Conservation (phyloP, 92 coral and sea anemone species). For the Heteractis magnifica region DNA sequence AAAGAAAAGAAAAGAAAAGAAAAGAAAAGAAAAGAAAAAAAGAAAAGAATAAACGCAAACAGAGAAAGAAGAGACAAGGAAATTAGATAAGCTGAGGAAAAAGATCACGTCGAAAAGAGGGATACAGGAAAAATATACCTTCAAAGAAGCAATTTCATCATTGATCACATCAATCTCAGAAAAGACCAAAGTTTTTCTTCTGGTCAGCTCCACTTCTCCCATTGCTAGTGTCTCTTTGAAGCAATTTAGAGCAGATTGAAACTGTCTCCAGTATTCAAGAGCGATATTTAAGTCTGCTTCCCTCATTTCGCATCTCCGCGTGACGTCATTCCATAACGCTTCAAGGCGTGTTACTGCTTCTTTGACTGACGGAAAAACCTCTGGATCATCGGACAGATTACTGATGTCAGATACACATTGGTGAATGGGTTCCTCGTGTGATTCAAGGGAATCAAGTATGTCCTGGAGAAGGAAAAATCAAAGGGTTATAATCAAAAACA, state of each 20-base stretch:
- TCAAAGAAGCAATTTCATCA: conserved; percentile 54
- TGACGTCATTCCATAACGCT: conserved; percentile 60
- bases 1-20: not conserved
- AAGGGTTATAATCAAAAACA: not conserved
- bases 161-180: conserved; percentile 75
- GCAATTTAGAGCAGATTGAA: conserved; percentile 52
- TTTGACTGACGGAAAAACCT: conserved; percentile 45
- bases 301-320: conserved; percentile 46
- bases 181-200: conserved; percentile 64
- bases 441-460: conserved; percentile 55
- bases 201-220: conserved; percentile 83
- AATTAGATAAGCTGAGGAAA: not conserved
- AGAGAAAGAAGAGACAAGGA: not conserved
- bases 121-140: conserved; percentile 39
- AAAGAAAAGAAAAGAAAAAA: not conserved
- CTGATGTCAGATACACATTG: conserved; percentile 57
- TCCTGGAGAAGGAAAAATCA: conserved; percentile 25
- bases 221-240: conserved; percentile 82
- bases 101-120: not conserved
- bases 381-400: conserved; percentile 48
- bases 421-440: conserved; percentile 62
- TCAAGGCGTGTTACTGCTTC: conserved; percentile 59
- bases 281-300: conserved; percentile 68
- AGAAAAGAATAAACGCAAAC: not conserved
- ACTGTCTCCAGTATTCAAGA: conserved; percentile 71